Percentiles rank a stretch among this genome's conserved stretches.
Evolutionary conservation across 2,888 invertebrate genomes (phyloP).

Genomic region (Eupithecia subumbrata): DNA sequence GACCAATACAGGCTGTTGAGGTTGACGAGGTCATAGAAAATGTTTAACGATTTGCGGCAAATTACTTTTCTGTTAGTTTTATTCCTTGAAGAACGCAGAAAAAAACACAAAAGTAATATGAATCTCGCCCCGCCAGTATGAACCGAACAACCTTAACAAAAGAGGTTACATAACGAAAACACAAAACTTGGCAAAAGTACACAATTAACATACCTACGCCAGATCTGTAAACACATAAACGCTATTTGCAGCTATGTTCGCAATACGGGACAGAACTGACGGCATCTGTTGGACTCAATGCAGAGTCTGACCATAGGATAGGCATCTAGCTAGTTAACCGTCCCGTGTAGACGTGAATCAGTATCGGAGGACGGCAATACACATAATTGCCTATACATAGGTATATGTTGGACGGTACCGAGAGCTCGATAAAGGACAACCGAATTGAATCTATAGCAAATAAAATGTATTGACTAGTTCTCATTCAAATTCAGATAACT

Average conservation of each 20-base stretch:
- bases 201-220: not conserved
- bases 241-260: constrained; percentile 20
- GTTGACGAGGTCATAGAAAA: no score
- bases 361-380: constrained; percentile 6
- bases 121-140: no score
- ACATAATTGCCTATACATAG: constrained; percentile 13
- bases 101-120: no score
- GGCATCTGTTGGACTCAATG: not conserved
- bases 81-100: no score
- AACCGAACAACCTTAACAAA: not conserved
- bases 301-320: not conserved
- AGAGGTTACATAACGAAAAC: not conserved
- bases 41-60: no score
- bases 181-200: not conserved
- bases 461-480: not conserved
- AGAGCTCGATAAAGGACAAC: not conserved
- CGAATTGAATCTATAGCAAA: not conserved
- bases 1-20: no score
- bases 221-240: constrained; percentile 13
- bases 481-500: constrained; percentile 1
- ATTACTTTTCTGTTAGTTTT: no score
- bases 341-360: constrained; percentile 12
- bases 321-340: constrained; percentile 10
- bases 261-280: constrained; percentile 11
- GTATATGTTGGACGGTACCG: not conserved